These are phyloP conservation scores for Hirudinaria manillensis DNA, from an alignment of 2,888 invertebrate species.

Conservation along the genomic window DNA sequence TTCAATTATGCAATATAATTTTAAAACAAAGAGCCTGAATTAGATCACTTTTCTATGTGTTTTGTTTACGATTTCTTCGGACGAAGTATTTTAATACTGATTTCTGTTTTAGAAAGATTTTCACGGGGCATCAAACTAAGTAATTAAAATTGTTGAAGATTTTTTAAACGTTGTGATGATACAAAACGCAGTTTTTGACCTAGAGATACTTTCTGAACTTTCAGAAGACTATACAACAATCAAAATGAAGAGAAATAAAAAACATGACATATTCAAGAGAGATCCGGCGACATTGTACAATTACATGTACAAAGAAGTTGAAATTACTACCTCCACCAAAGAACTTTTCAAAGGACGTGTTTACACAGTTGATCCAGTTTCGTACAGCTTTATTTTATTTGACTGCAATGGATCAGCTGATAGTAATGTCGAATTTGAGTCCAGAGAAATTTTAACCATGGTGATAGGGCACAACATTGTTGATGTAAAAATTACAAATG, in stretches of 20 bases:
- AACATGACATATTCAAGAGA: conserved; percentile 48
- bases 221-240: too few species aligned
- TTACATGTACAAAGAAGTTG: conserved; percentile 48
- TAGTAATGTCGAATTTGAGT: conserved; percentile 35
- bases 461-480: conserved; percentile 45
- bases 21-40: too few species aligned
- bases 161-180: too few species aligned
- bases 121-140: too few species aligned
- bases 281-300: conserved; percentile 50
- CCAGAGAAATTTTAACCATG: conserved; percentile 40
- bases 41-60: too few species aligned
- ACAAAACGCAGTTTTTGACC: too few species aligned
- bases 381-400: conserved; percentile 47
- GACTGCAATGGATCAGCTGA: conserved; percentile 35
- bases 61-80: too few species aligned
- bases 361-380: conserved; percentile 52
- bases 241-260: neutral
- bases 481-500: conserved; percentile 42
- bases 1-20: too few species aligned
- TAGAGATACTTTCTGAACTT: too few species aligned
- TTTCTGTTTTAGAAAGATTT: too few species aligned
- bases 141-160: too few species aligned
- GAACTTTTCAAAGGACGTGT: conserved; percentile 47
- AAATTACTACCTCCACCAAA: conserved; percentile 45
- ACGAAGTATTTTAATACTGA: too few species aligned